phyloP scores from a whole-genome alignment of 2,888 invertebrate genomes.

The Oligia strigilis region DNA sequence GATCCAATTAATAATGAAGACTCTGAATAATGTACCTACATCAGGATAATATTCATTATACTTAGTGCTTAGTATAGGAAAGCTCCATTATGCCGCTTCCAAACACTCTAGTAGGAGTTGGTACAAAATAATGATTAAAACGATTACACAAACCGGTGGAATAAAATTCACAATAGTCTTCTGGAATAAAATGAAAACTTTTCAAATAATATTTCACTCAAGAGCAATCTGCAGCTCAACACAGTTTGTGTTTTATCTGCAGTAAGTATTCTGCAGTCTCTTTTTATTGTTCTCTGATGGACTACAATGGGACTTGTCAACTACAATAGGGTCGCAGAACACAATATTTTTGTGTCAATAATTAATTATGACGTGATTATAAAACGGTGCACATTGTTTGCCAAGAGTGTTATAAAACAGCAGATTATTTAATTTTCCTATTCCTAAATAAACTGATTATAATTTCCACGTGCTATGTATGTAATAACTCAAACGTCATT shows the following conservation, averaged over 20 bases:
- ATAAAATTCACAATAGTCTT: not conserved
- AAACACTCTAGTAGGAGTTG: not conserved
- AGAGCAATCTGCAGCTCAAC: not conserved
- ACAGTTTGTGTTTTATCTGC: not conserved
- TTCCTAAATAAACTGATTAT: not conserved
- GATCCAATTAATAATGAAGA: conserved; percentile 25
- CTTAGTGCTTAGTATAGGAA: not conserved
- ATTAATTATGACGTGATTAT: not conserved
- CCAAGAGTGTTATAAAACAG: not conserved
- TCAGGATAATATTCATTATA: not conserved
- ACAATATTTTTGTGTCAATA: not conserved
- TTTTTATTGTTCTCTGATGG: not conserved
- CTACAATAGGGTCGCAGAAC: no score
- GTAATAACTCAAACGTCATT: not conserved
- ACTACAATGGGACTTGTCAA: not conserved
- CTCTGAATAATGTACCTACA: not conserved
- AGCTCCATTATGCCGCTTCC: not conserved
- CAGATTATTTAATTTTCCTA: not conserved
- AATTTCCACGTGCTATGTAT: not conserved
- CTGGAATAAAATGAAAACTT: not conserved
- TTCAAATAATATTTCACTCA: not conserved
- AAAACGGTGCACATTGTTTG: not conserved
- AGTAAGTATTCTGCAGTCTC: not conserved
- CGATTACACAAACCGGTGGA: not conserved
- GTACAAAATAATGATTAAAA: not conserved